Conservation (phyloP, 2,888 invertebrate genomes). For the Caenorhabditis afra region DNA sequence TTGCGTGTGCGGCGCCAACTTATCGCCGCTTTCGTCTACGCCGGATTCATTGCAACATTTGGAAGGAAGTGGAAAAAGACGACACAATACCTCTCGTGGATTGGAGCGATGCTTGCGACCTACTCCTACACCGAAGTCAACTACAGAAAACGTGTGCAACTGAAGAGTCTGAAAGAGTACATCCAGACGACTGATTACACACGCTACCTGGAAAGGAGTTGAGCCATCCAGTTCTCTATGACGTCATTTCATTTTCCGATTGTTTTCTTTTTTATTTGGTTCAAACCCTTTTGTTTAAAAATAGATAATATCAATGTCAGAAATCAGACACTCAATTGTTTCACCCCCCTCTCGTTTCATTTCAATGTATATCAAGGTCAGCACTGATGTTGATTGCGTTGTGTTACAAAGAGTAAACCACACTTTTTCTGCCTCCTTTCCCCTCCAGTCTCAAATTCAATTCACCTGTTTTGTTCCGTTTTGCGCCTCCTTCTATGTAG, state of each 20-base stretch:
- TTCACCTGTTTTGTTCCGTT: neutral
- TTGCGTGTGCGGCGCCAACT: constrained; percentile 28
- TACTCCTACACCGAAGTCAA: constrained; percentile 50
- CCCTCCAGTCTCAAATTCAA: neutral
- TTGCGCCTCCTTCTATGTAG: neutral
- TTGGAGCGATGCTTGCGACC: constrained; percentile 38
- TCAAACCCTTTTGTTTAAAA: constrained; percentile 24
- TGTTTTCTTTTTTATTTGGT: constrained; percentile 2
- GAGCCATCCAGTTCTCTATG: neutral
- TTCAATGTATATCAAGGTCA: constrained; percentile 46
- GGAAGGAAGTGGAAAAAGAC: constrained; percentile 55
- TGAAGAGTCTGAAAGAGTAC: constrained; percentile 76
- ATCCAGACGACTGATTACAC: constrained; percentile 41
- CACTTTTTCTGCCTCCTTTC: constrained; percentile 4
- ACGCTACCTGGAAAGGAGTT: constrained; percentile 27
- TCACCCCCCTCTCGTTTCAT: neutral
- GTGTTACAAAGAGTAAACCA: constrained; percentile 20
- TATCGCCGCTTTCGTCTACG: constrained; percentile 39
- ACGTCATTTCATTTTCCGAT: constrained; percentile 33
- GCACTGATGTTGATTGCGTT: constrained; percentile 35
- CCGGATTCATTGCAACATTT: constrained; percentile 31
- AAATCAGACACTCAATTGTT: constrained; percentile 46
- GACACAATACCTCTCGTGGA: constrained; percentile 42
- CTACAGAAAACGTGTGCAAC: constrained; percentile 60
- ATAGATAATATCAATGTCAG: constrained; percentile 41